Base-by-base conservation (phyloP, 2,797 vertebrate genomes). In the Masticophis lateralis region DNA sequence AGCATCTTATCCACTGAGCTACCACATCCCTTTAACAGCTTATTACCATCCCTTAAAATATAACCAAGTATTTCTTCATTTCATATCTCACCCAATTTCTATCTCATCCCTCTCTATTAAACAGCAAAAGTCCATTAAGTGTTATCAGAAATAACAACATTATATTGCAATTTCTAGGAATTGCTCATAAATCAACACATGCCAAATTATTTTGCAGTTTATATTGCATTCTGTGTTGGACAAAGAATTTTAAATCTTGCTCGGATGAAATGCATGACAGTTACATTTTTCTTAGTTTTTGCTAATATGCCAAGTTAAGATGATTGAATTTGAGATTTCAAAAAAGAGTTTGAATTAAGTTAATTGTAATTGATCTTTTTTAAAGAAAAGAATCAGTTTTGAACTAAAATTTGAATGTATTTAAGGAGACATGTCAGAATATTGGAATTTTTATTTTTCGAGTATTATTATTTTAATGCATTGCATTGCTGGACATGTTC, bases 361-460 rank as follows among this genome's bases (percentile, higher is more conserved):
- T 13, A n/a, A 32, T 61, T 61, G 25, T 10, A 27, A 25, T 4
- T 61, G 60, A 27, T 61, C 25, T 61, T 61, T 61, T 61, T 27
- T 27, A 0, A 10, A 61, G 2, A 60, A 1, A 2, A 25, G 8
- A 27, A 61, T 3, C 9, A 61, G 3, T 6, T 32, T 6, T 69
- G 63, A 69, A 32, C 28, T 69, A 69, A 69, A 69, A 69, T 69
- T 14, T 69, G 63, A n/a, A 69, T 32, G 63, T n/a, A 69, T 69
- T 32, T 32, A 14, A 27, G 63, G 28, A 66, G 27, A n/a, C 63
- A 14, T 66, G 63, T 4, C 28, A 0, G 63, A 13, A 66, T n/a
- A 66, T 66, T 12, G n/a, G 4, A 28, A 13, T 14, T n/a, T n/a
- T 6, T 11, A 0, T 5, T 12, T 12, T 4, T 5, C 11, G 2